These are phyloP conservation scores for Calephelis virginiensis DNA, from an alignment of 1,140 invertebrate genomes.

Conservation along the genomic window DNA sequence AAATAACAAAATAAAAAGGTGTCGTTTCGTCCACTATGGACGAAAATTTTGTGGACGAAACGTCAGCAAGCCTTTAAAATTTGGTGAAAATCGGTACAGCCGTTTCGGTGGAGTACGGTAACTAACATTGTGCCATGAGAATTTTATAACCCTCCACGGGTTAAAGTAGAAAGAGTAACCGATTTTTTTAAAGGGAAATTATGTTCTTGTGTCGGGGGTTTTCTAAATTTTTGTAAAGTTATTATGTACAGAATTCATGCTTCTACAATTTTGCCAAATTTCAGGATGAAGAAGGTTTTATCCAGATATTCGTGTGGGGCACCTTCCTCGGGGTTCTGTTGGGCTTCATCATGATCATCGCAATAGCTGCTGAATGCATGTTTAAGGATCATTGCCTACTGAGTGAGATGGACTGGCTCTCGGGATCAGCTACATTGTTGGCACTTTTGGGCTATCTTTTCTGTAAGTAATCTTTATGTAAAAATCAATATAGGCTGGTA, in stretches of 20 bases:
- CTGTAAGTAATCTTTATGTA: conserved; percentile 26
- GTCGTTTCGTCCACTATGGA: too few relatives aligned
- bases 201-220: neutral
- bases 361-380: conserved; percentile 32
- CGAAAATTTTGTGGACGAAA: too few relatives aligned
- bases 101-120: too few relatives aligned
- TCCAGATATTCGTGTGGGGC: conserved; percentile 44
- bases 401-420: conserved; percentile 38
- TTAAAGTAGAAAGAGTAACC: too few relatives aligned
- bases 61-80: too few relatives aligned
- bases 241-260: neutral
- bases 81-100: too few relatives aligned
- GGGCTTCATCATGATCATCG: conserved; percentile 34
- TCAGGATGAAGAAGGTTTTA: conserved; percentile 42
- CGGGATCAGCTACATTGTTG: conserved; percentile 29
- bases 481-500: too few relatives aligned
- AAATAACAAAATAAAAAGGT: too few relatives aligned
- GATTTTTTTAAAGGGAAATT: too few relatives aligned
- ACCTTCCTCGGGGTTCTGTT: conserved; percentile 38
- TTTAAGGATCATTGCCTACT: conserved; percentile 33
- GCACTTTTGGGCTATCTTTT: conserved; percentile 32
- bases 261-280: neutral
- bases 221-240: neutral
- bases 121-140: too few relatives aligned
- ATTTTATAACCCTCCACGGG: too few relatives aligned